These are phyloP conservation scores for Eumerus sabulonum DNA, from an alignment of 2,888 invertebrate genomes.

Conservation along the genomic window DNA sequence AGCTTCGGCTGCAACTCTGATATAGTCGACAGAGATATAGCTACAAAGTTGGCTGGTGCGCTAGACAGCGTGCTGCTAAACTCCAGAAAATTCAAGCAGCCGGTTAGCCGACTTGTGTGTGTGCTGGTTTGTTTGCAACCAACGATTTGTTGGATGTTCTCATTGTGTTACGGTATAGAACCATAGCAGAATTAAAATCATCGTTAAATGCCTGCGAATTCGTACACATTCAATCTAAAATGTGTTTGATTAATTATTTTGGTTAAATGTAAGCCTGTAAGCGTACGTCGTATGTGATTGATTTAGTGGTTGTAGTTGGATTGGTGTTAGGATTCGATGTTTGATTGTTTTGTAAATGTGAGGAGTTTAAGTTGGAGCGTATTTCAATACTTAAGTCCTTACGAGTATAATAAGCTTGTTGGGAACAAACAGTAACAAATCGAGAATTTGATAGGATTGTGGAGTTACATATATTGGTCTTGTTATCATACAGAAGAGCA, in stretches of 20 bases:
- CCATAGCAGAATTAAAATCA: too few species aligned
- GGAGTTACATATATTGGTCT: too few species aligned
- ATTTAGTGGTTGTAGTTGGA: constrained; percentile 33
- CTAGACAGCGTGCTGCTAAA: constrained; percentile 32
- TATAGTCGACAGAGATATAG: constrained; percentile 57
- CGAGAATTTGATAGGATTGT: too few species aligned
- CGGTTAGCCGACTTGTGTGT: constrained; percentile 13
- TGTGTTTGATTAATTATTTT: too few species aligned
- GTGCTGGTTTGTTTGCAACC: neutral
- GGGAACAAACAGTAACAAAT: too few species aligned
- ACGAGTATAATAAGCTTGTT: neutral
- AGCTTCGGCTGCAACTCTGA: constrained; percentile 59
- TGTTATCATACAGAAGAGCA: too few species aligned
- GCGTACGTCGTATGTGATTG: constrained; percentile 20
- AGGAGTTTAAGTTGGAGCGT: constrained; percentile 34
- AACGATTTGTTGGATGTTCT: neutral
- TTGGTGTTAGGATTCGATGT: constrained; percentile 39
- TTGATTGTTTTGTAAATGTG: neutral
- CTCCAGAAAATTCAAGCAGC: constrained; percentile 18
- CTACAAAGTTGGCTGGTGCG: constrained; percentile 47
- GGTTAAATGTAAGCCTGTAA: constrained; percentile 15
- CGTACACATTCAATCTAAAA: too few species aligned
- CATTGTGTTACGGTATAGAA: too few species aligned
- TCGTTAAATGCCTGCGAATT: too few species aligned
- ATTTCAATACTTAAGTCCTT: constrained; percentile 2